Evolutionary conservation across 2,797 vertebrate genomes (phyloP).

Genomic region (Hemitrygon akajei): DNA sequence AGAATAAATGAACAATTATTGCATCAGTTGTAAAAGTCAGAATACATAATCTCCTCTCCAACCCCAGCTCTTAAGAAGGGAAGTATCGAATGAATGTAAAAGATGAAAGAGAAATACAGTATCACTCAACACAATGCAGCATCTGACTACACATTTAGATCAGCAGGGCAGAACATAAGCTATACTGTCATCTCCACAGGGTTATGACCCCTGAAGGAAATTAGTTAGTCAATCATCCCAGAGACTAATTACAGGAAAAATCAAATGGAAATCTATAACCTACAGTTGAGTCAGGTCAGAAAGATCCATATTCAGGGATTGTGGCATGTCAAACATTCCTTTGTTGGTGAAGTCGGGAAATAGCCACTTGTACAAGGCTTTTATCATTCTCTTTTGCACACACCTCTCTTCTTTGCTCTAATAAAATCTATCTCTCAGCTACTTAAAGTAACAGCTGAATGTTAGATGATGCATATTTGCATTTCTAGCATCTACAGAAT

Average conservation of each 20-base stretch:
- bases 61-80: not conserved
- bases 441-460: not conserved
- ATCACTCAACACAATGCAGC: not conserved
- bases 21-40: not conserved
- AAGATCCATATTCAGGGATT: not conserved
- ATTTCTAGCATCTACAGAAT: not conserved
- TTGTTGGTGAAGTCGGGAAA: constrained; percentile 16
- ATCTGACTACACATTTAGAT: not conserved
- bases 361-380: constrained; percentile 13
- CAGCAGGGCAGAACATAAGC: not conserved
- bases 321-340: constrained; percentile 27
- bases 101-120: not conserved
- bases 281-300: constrained; percentile 14
- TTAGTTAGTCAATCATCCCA: constrained; percentile 23
- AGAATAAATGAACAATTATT: not conserved
- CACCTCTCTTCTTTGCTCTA: not conserved
- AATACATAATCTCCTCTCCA: not conserved
- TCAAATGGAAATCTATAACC: constrained; percentile 31
- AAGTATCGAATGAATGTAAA: not conserved
- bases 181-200: not conserved
- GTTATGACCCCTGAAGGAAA: not conserved
- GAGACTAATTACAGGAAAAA: constrained; percentile 31
- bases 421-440: not conserved
- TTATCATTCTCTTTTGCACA: not conserved
- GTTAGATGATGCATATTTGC: not conserved